Conservation (phyloP, 2,888 invertebrate species). For the Coelinius sp. region DNA sequence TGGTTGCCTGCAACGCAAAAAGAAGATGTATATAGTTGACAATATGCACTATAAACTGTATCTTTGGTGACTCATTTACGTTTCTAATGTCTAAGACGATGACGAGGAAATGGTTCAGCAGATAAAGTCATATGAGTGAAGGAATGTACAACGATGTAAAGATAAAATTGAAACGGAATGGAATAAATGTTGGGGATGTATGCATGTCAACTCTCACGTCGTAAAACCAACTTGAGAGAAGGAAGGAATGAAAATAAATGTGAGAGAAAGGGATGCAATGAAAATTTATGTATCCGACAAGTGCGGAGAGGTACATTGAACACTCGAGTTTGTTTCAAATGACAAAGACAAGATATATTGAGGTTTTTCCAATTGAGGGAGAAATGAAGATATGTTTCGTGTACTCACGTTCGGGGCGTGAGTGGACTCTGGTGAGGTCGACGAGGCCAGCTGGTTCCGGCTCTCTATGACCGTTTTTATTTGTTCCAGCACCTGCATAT, state of each 20-base stretch:
- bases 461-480: constrained; percentile 69
- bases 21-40: constrained; percentile 48
- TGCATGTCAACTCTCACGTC: constrained; percentile 31
- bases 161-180: not conserved
- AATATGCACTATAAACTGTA: constrained; percentile 31
- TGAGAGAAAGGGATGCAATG: not conserved
- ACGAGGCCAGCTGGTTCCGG: constrained; percentile 64
- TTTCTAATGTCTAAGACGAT: not conserved
- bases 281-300: constrained; percentile 31
- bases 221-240: constrained; percentile 14
- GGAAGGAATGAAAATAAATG: not conserved
- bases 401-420: constrained; percentile 60
- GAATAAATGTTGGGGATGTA: constrained; percentile 11
- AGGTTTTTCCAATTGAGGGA: constrained; percentile 5
- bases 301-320: constrained; percentile 12
- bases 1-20: constrained; percentile 53
- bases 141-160: constrained; percentile 19
- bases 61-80: constrained; percentile 20
- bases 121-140: not conserved
- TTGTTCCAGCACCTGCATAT: constrained; percentile 66
- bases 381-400: constrained; percentile 10
- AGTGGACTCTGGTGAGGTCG: constrained; percentile 56
- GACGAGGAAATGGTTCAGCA: not conserved
- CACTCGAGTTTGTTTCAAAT: constrained; percentile 6
- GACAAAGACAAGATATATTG: constrained; percentile 4